phyloP scores from a whole-genome alignment of 2,113 vertebrate genomes.

The Stercorarius parasiticus region DNA sequence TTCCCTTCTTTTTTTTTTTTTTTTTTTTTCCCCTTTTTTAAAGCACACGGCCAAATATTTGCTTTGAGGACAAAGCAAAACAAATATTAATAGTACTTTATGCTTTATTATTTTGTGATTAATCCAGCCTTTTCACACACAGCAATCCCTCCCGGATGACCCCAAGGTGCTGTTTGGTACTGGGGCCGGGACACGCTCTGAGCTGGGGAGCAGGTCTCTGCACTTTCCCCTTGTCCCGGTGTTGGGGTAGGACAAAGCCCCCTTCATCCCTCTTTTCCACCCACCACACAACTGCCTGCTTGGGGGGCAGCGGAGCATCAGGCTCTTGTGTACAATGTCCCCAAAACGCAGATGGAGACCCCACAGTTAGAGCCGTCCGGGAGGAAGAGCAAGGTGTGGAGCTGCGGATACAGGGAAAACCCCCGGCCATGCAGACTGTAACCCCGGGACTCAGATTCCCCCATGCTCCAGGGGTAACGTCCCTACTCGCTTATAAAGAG shows the following conservation, averaged over 20 bases:
- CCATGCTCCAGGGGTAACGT: background rate
- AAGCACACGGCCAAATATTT: background rate
- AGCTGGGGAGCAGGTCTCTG: background rate
- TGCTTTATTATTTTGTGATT: background rate
- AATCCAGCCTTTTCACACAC: background rate
- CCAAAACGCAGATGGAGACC: background rate
- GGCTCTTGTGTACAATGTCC: background rate
- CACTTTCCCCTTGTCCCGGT: background rate
- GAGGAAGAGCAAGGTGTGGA: too few relatives aligned
- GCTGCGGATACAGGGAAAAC: background rate
- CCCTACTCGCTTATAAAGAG: background rate
- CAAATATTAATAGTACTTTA: too few relatives aligned
- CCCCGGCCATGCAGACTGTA: too few relatives aligned
- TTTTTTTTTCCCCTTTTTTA: background rate
- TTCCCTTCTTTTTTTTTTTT: background rate
- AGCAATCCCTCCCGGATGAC: background rate
- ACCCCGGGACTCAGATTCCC: background rate
- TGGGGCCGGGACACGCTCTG: accelerated
- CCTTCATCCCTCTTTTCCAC: background rate
- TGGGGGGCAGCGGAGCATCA: background rate
- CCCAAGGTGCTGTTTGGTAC: too few relatives aligned
- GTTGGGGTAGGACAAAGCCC: background rate
- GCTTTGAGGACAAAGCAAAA: background rate
- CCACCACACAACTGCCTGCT: background rate
- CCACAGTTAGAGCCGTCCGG: background rate